These are phyloP conservation scores for Himalopsyche phryganea DNA, from an alignment of 1,140 invertebrate species.

Conservation along the genomic window DNA sequence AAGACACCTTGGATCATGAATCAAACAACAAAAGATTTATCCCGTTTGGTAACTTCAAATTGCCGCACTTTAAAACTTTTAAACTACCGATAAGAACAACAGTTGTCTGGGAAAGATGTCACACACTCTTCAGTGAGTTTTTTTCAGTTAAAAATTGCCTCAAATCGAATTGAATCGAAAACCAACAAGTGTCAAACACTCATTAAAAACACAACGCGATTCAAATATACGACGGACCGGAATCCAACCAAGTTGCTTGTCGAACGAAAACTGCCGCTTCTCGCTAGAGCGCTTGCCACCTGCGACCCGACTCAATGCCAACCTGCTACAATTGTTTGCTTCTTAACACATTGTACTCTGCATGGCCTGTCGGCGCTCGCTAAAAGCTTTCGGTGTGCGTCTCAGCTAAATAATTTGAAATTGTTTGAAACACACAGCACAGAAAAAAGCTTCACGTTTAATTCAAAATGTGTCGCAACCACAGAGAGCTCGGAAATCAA, in stretches of 20 bases:
- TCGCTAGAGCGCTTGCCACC: slow-evolving; percentile 6
- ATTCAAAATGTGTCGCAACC: too few relatives aligned
- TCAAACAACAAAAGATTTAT: slow-evolving; percentile 24
- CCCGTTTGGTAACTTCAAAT: slow-evolving; percentile 4
- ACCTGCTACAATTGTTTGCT: slow-evolving; percentile 6
- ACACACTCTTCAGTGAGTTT: slow-evolving; percentile 4
- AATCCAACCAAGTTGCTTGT: slow-evolving; percentile 1
- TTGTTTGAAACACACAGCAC: too few relatives aligned
- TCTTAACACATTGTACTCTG: neutral
- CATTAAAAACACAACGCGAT: slow-evolving; percentile 10
- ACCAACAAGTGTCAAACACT: slow-evolving; percentile 23
- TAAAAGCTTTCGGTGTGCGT: neutral
- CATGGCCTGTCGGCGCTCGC: neutral
- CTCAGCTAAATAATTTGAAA: too few relatives aligned
- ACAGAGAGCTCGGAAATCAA: too few relatives aligned
- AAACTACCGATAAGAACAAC: too few relatives aligned
- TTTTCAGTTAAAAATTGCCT: neutral
- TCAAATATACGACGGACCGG: slow-evolving; percentile 1
- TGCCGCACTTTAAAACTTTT: slow-evolving; percentile 15
- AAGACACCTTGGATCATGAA: slow-evolving; percentile 6
- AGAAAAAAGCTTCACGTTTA: too few relatives aligned
- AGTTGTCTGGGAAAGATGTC: too few relatives aligned
- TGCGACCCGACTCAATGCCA: slow-evolving; percentile 15
- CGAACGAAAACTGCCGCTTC: slow-evolving; percentile 11
- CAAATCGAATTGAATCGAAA: neutral